Percentiles rank a stretch among this genome's conserved stretches.
Evolutionary conservation across 2,797 vertebrate species (phyloP).

Genomic region (Clarias platycephalus): DNA sequence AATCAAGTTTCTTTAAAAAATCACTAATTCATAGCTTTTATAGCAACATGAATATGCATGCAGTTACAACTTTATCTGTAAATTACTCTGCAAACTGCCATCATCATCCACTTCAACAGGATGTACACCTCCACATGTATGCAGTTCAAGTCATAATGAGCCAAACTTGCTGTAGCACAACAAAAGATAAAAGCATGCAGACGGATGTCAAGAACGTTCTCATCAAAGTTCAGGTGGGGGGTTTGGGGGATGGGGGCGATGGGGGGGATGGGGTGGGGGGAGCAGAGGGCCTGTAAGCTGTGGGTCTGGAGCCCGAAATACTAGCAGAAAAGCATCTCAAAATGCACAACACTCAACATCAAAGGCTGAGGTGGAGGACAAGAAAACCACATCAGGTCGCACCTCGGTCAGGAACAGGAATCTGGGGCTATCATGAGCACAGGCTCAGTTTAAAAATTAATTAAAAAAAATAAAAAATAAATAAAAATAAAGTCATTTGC

Average conservation of each 20-base stretch:
- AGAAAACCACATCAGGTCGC: not conserved
- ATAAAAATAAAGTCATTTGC: not conserved
- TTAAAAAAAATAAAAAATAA: not conserved
- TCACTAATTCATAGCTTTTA: not conserved
- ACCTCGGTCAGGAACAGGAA: not conserved
- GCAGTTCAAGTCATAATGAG: not conserved
- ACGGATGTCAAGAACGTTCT: not conserved
- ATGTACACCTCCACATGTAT: not conserved
- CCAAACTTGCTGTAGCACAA: not conserved
- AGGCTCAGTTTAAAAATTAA: not conserved
- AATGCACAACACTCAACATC: not conserved
- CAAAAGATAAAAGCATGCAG: not conserved
- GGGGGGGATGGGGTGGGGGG: too few species aligned
- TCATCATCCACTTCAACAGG: not conserved
- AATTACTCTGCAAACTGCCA: not conserved
- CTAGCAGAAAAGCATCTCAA: not conserved
- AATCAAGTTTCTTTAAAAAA: not conserved
- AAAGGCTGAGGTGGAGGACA: not conserved
- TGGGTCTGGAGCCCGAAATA: too few species aligned
- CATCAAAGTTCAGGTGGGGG: not conserved
- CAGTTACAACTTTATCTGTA: not conserved
- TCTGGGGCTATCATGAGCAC: not conserved
- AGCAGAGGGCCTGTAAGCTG: too few species aligned
- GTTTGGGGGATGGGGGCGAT: too few species aligned
- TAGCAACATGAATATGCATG: not conserved